A percentile compares a stretch with the other conserved stretches of the same genome.
Evolutionary conservation across 2,113 vertebrate genomes (phyloP).

Genomic region (Procavia capensis): DNA sequence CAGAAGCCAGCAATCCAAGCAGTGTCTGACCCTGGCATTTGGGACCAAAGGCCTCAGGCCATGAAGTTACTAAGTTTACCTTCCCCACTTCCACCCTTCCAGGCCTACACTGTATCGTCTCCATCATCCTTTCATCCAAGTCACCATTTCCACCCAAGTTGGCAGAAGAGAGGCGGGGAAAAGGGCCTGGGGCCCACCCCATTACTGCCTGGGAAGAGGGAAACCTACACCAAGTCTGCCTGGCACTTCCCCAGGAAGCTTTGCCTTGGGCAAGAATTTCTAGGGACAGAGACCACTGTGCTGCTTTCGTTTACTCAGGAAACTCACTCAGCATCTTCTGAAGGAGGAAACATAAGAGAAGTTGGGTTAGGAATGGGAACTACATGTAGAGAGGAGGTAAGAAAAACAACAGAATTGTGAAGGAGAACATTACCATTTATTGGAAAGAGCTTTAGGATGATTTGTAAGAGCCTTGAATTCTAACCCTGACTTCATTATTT

Average conservation of each 20-base stretch:
- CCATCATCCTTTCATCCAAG: constrained; percentile 51
- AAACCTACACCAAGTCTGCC: background rate
- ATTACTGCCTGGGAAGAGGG: constrained; percentile 25
- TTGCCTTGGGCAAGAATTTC: background rate
- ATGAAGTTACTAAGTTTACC: constrained; percentile 71
- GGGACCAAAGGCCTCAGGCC: background rate
- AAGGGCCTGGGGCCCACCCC: constrained; percentile 31
- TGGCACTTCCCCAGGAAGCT: background rate
- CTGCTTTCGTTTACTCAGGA: background rate
- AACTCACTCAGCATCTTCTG: constrained; percentile 1
- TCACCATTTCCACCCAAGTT: constrained; percentile 70
- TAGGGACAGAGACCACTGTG: background rate
- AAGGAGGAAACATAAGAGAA: background rate
- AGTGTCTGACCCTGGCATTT: constrained; percentile 13
- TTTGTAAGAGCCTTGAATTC: background rate
- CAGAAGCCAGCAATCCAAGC: constrained; percentile 47
- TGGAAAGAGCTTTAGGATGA: background rate
- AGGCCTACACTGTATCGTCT: constrained; percentile 44
- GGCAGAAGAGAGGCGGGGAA: constrained; percentile 57
- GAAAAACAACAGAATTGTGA: background rate
- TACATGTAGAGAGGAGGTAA: background rate
- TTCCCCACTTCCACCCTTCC: constrained; percentile 72
- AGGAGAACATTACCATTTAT: background rate
- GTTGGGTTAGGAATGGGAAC: background rate
- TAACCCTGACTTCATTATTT: constrained; percentile 13